A percentile compares a stretch with the other conserved stretches of the same genome.
phyloP scores from a whole-genome alignment of 1,140 invertebrate species.

The Bathynomus jamesi region DNA sequence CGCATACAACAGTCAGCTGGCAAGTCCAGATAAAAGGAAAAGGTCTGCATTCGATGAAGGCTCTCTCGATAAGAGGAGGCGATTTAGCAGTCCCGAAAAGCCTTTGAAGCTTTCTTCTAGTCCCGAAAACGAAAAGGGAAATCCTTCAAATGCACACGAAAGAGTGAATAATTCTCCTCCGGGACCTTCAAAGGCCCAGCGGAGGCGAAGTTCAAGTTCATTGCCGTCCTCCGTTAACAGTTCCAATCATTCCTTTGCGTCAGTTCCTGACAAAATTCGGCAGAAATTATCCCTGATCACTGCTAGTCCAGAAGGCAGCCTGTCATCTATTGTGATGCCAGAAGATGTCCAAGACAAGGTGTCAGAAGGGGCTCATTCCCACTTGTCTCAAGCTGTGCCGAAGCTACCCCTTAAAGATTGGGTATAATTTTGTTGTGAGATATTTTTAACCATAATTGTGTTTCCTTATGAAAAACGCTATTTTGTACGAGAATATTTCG shows the following conservation, averaged over 20 bases:
- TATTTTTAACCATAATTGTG: not conserved
- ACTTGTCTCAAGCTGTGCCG: too few relatives aligned
- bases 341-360: not conserved
- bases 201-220: not conserved
- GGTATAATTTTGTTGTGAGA: not conserved
- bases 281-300: not conserved
- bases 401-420: not conserved
- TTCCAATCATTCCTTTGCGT: not conserved
- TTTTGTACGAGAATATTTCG: too few relatives aligned
- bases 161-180: not conserved
- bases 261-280: not conserved
- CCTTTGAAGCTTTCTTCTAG: not conserved
- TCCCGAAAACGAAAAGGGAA: not conserved
- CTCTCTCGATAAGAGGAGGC: conserved; percentile 25
- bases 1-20: conserved; percentile 24
- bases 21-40: conserved; percentile 36
- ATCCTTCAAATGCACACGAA: not conserved
- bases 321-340: not conserved
- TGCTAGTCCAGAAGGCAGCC: not conserved
- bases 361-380: too few relatives aligned
- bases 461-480: too few relatives aligned
- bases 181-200: not conserved
- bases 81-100: conserved; percentile 36
- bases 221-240: not conserved
- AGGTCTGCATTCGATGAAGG: conserved; percentile 32